phyloP scores from a whole-genome alignment of 2,888 invertebrate genomes.

The Nephrotoma guestfalica region DNA sequence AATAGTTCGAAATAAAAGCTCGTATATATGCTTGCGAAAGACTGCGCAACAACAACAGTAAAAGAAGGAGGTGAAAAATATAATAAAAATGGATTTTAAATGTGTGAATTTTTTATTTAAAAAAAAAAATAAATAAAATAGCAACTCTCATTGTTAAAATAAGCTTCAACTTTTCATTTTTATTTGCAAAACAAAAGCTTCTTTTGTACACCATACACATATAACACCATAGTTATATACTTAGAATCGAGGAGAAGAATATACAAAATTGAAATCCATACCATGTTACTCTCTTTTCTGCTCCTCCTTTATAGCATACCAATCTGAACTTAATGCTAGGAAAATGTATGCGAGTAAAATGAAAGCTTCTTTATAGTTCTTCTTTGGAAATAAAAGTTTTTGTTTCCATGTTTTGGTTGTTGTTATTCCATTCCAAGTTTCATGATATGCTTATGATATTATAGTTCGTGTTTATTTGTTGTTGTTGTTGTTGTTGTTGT shows the following conservation, averaged over 20 bases:
- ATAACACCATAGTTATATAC: neutral
- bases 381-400: neutral
- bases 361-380: neutral
- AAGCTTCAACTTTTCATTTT: neutral
- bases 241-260: neutral
- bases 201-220: neutral
- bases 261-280: neutral
- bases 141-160: neutral
- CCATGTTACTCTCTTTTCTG: neutral
- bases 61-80: no score
- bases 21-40: no score
- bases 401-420: neutral
- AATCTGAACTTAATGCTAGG: neutral
- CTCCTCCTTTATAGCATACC: neutral
- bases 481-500: neutral
- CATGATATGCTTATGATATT: neutral
- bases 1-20: no score
- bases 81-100: neutral
- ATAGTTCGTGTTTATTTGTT: neutral
- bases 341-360: neutral
- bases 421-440: neutral
- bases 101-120: neutral
- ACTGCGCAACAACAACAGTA: no score
- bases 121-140: neutral
- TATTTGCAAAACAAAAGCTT: neutral